These are phyloP conservation scores for Acrocephalus arundinaceus DNA, from an alignment of 2,113 vertebrate species.

Conservation along the genomic window DNA sequence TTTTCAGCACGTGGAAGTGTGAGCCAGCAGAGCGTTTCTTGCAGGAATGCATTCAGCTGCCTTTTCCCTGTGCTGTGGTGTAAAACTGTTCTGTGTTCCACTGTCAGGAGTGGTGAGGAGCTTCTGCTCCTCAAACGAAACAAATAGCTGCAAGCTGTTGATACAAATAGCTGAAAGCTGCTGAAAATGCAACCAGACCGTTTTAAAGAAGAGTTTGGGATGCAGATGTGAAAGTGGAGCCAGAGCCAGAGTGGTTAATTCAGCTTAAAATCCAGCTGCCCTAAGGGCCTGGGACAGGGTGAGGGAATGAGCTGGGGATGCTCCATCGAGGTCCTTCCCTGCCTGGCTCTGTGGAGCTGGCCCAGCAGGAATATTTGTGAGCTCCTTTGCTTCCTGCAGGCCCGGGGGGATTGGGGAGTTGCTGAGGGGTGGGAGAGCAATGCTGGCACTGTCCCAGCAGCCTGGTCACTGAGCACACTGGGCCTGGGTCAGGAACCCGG, in stretches of 20 bases:
- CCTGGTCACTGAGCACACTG: not conserved
- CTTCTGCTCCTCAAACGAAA: not conserved
- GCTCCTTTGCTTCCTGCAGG: not conserved
- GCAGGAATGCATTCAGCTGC: not conserved
- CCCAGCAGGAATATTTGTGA: not conserved
- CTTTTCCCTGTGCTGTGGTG: not conserved
- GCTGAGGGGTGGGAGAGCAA: not conserved
- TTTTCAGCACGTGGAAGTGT: not conserved
- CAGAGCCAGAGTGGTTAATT: not conserved
- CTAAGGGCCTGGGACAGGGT: not conserved
- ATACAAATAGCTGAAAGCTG: not conserved
- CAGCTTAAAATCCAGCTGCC: not conserved
- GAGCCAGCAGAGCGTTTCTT: not conserved
- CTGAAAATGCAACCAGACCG: not conserved
- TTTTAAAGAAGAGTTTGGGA: not conserved
- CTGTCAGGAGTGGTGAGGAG: not conserved
- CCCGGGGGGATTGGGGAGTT: not conserved
- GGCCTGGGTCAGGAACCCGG: not conserved
- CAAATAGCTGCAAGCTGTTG: not conserved
- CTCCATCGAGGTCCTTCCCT: rapidly evolving
- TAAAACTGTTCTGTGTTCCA: not conserved
- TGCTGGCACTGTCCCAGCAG: not conserved
- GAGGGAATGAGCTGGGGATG: not conserved
- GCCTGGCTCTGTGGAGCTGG: not conserved
- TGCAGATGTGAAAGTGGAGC: not conserved